Conservation (phyloP, 1,140 invertebrate genomes). For the Hydropsyche tenuis region DNA sequence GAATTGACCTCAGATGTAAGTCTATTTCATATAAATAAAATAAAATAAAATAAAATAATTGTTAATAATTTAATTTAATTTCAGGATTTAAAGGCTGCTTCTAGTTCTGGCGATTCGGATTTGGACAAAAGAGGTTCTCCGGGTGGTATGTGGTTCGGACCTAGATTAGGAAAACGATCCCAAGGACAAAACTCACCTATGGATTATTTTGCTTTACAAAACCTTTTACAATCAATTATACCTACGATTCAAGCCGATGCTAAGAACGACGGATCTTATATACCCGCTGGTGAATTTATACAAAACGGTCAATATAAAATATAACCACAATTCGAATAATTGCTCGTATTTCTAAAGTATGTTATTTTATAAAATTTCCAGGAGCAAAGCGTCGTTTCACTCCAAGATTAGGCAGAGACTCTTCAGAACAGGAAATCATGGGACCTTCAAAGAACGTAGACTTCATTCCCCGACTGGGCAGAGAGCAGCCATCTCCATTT, state of each 20-base stretch:
- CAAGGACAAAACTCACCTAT: neutral
- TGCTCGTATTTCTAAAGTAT: too few relatives aligned
- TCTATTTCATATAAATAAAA: neutral
- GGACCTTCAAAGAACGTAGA: conserved; percentile 38
- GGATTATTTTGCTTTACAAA: conserved; percentile 25
- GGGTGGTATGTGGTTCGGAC: conserved; percentile 48
- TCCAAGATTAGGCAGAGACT: conserved; percentile 42
- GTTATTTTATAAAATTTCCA: conserved; percentile 3
- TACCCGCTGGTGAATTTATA: too few relatives aligned
- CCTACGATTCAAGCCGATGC: neutral
- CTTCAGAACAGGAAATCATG: conserved; percentile 38
- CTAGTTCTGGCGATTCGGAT: conserved; percentile 7
- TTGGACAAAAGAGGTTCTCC: conserved; percentile 33
- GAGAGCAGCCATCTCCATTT: conserved; percentile 29
- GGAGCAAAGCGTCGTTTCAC: conserved; percentile 42
- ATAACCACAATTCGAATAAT: too few relatives aligned
- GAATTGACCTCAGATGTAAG: conserved; percentile 7
- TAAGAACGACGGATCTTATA: too few relatives aligned
- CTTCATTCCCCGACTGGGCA: conserved; percentile 43
- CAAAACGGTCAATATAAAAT: too few relatives aligned
- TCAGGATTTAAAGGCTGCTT: neutral
- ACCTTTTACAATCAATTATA: conserved; percentile 36
- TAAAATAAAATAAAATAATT: neutral
- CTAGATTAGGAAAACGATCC: conserved; percentile 42
- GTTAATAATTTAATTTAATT: neutral